phyloP scores from a whole-genome alignment of 2,888 invertebrate genomes.

The Furcula furcula region DNA sequence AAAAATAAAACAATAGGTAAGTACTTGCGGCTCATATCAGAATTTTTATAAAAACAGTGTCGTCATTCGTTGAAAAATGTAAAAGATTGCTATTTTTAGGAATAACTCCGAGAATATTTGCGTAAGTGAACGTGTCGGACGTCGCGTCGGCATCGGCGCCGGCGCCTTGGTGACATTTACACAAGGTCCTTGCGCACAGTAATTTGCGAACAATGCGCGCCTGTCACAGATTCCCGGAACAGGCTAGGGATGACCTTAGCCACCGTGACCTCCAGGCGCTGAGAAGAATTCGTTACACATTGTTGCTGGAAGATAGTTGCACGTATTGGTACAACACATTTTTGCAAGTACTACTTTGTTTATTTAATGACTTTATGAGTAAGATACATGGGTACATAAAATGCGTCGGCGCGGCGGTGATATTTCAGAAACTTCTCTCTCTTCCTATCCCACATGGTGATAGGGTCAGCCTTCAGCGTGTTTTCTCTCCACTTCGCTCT shows the following conservation, averaged over 20 bases:
- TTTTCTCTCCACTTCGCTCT: no score
- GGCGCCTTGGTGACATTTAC: conserved; percentile 72
- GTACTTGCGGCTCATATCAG: no score
- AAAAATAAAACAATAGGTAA: no score
- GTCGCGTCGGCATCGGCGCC: conserved; percentile 60
- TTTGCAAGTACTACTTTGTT: no score
- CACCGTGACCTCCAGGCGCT: conserved; percentile 44
- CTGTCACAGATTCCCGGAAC: conserved; percentile 74
- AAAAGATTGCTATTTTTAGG: conserved; percentile 1
- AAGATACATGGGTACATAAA: no score
- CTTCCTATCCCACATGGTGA: no score
- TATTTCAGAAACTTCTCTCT: no score
- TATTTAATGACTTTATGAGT: no score
- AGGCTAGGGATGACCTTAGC: conserved; percentile 59
- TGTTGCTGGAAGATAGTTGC: not conserved
- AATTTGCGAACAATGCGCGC: conserved; percentile 69
- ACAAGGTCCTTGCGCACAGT: conserved; percentile 64
- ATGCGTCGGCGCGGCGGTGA: no score
- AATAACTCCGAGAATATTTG: not conserved
- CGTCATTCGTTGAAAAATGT: not conserved
- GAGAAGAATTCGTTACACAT: not conserved
- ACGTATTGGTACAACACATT: no score
- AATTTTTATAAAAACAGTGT: no score
- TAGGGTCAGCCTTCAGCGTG: no score
- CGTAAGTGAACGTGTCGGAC: conserved; percentile 19